Conservation (phyloP, 2,888 invertebrate species). For the Drosophila meridionalis region DNA sequence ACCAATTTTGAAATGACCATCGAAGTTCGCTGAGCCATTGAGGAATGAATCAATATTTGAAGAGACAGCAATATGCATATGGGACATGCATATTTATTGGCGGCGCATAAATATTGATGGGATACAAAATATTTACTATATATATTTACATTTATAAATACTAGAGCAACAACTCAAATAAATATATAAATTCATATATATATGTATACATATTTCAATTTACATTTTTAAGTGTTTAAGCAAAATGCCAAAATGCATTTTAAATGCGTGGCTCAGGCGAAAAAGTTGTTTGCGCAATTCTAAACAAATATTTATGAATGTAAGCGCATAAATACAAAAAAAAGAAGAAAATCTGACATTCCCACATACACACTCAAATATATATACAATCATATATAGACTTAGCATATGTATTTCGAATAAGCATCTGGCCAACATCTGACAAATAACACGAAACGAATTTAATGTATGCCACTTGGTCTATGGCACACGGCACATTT, state of each 20-base stretch:
- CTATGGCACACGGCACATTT: constrained; percentile 17
- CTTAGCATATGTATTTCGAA: constrained; percentile 48
- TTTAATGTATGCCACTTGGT: constrained; percentile 32
- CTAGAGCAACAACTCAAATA: constrained; percentile 44
- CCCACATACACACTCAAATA: constrained; percentile 23
- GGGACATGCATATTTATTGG: constrained; percentile 54
- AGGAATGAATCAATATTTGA: constrained; percentile 34
- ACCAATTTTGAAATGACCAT: constrained; percentile 48
- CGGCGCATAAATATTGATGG: constrained; percentile 66
- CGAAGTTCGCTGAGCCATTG: constrained; percentile 47
- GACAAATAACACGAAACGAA: constrained; percentile 34
- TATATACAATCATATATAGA: constrained; percentile 25
- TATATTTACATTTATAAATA: constrained; percentile 53
- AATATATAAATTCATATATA: constrained; percentile 21
- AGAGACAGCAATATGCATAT: constrained; percentile 26
- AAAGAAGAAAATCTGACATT: constrained; percentile 15
- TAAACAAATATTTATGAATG: constrained; percentile 60
- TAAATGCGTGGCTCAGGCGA: constrained; percentile 57
- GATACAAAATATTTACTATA: constrained; percentile 45
- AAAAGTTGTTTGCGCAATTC: constrained; percentile 57
- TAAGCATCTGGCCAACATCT: constrained; percentile 55
- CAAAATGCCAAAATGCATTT: constrained; percentile 73
- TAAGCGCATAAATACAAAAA: constrained; percentile 35
- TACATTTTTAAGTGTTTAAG: constrained; percentile 75
- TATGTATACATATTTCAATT: constrained; percentile 57